Evolutionary conservation across 2,888 invertebrate genomes (phyloP).

Genomic region (Coenonympha arcania): DNA sequence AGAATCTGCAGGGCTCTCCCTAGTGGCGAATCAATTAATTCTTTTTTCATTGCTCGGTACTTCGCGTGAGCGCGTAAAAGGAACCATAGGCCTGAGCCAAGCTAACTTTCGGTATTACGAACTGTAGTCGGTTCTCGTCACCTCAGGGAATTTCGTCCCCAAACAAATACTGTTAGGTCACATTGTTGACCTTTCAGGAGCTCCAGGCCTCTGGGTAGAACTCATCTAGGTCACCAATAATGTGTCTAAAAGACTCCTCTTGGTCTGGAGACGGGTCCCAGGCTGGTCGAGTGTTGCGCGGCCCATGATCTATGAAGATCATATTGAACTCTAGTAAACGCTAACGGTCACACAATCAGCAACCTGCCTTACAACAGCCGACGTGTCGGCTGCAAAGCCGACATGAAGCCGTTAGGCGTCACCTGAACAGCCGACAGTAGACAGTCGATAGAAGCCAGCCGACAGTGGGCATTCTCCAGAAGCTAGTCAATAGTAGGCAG

Average conservation of each 20-base stretch:
- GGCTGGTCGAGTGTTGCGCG: not conserved
- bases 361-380: not conserved
- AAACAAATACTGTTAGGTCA: not conserved
- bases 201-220: not conserved
- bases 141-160: not conserved
- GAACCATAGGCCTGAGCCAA: not conserved
- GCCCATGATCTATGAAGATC: not conserved
- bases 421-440: too few relatives aligned
- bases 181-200: not conserved
- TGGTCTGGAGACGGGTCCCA: not conserved
- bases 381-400: too few relatives aligned
- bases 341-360: not conserved
- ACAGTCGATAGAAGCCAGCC: too few relatives aligned
- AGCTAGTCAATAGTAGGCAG: not conserved
- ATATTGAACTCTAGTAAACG: not conserved
- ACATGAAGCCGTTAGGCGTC: too few relatives aligned
- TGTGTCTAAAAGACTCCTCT: not conserved
- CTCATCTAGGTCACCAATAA: not conserved
- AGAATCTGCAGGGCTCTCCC: not conserved
- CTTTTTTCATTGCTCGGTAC: not conserved
- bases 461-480: too few relatives aligned
- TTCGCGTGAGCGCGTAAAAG: not conserved
- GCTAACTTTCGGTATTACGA: not conserved
- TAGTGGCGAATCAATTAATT: not conserved
- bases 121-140: not conserved